Percentiles rank a stretch among this genome's conserved stretches.
phyloP scores from a whole-genome alignment of 2,888 invertebrate genomes.

The Torymus auratus region DNA sequence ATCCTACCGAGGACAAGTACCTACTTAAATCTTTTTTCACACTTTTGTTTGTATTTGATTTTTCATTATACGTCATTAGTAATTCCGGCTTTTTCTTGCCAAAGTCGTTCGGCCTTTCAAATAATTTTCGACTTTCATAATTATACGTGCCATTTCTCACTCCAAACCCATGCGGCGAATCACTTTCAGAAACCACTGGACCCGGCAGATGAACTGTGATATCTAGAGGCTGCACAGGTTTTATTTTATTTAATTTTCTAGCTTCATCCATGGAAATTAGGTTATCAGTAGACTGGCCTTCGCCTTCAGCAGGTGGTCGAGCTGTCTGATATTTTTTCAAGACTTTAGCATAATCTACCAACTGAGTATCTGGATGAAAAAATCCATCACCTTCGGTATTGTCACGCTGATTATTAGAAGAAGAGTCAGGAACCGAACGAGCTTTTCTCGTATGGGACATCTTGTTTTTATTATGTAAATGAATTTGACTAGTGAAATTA shows the following conservation, averaged over 20 bases:
- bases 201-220: not conserved
- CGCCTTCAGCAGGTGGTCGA: not conserved
- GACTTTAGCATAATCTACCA: not conserved
- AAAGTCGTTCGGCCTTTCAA: not conserved
- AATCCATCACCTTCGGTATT: conserved; percentile 8
- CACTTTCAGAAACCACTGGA: not conserved
- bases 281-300: not conserved
- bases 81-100: not conserved
- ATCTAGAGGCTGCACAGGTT: not conserved
- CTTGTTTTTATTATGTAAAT: too few relatives aligned
- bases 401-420: not conserved
- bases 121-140: not conserved
- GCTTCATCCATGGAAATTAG: conserved; percentile 20
- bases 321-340: not conserved
- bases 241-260: not conserved
- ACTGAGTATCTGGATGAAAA: conserved; percentile 14
- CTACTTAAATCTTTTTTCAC: conserved; percentile 12
- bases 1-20: too few relatives aligned
- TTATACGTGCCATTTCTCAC: too few relatives aligned
- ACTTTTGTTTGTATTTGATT: not conserved
- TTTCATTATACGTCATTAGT: not conserved
- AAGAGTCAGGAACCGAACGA: too few relatives aligned
- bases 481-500: too few relatives aligned
- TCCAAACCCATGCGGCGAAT: not conserved
- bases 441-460: too few relatives aligned